Evolutionary conservation across 2,888 invertebrate genomes (phyloP), one percentile per base, ranked within the genome.

Genomic region (Uloborus plumipes): DNA sequence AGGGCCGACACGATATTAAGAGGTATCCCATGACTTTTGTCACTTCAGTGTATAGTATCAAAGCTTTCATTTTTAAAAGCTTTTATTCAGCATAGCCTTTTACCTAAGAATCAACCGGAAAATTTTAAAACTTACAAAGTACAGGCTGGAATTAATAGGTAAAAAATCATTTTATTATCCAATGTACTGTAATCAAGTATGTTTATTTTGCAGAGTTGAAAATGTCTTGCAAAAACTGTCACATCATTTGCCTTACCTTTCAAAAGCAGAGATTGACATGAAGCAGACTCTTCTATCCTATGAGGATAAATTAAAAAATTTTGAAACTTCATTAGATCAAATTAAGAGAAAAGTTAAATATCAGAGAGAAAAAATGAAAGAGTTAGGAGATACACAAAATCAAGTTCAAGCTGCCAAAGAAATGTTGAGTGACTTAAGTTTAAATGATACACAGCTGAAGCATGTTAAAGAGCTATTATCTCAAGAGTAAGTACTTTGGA

Each of bases 241-340:
- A 15, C 64, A 73, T 39, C 58, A 69, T 50, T 53, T 67, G 11
- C 83, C 77, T 15, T 61, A 73, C 22, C 70, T 74, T 18, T 78
- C 83, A 22, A 70, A 74, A 61, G 69, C 83, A 22, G 83, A 84
- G 70, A 47, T 77, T 22, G 72, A 74, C 9, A 84, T 84, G 83
- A 84, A 78, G 49, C 65, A 78, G 13, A 73, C 66, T 47, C 50
- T 84, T 13, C 6, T 73, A n/a, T 49, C 67, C 1, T 70, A 74
- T 59, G 78, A 84, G 22, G 78, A 73, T n/a, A 78, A 84, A 22
- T 13, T 84, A 14, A 84, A 78, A 61, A 67, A 20, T 26, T 84
- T 78, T 64, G 65, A 73, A 53, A 18, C 59, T 14, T 67, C 78
- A n/a, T 22, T 78, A 16, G 74, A 78, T 18, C 69, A 73, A 18